Base-by-base conservation (phyloP, 2,888 invertebrate genomes). In the Auanema sp. region DNA sequence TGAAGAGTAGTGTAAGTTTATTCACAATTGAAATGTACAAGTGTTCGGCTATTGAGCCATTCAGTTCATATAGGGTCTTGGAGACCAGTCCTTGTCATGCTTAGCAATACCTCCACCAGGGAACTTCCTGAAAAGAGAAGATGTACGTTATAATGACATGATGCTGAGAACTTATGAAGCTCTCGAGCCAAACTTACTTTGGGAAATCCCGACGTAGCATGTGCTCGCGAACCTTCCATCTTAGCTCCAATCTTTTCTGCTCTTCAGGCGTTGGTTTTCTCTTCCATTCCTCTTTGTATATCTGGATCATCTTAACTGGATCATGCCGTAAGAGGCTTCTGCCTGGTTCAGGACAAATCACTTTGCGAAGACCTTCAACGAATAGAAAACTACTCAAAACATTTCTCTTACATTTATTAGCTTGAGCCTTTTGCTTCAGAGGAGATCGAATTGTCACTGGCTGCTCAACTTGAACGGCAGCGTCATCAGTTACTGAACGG, bases 181-280 rank as follows among this genome's bases (percentile, higher is more conserved):
- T n/a, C n/a, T n/a, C n/a, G n/a, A n/a, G n/a, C n/a, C n/a, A n/a
- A 18, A 2, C 18, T 52, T 41, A 67, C 55, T 50, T 60, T 18
- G 76, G 76, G 12, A 71, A 52, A 53, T 75, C 77, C 49, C 69
- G 66, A 18, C 71, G 64, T 24, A 76, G 61, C 76, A 80, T 76
- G 54, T 65, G 71, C 43, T 78, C 78, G 1, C 81, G 75, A n/a
- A 83, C 75, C 64, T 76, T 75, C 83, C 83, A 83, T 11, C 81
- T 65, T 41, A 81, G 64, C 2, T 72, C 71, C 14, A 76, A 63
- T 12, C 79, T 69, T 54, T 74, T 72, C 54, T 77, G 67, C 50
- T 79, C 79, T 8, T 78, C 78, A 0, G 80, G 81, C 8, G 75
- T 65, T 5, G 81, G 80, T 18, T 64, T 67, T 24, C 75, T 69